A percentile compares a stretch with the other conserved stretches of the same genome.
Conservation (phyloP, 2,797 vertebrate species). For the Syngnathus rostellatus region DNA sequence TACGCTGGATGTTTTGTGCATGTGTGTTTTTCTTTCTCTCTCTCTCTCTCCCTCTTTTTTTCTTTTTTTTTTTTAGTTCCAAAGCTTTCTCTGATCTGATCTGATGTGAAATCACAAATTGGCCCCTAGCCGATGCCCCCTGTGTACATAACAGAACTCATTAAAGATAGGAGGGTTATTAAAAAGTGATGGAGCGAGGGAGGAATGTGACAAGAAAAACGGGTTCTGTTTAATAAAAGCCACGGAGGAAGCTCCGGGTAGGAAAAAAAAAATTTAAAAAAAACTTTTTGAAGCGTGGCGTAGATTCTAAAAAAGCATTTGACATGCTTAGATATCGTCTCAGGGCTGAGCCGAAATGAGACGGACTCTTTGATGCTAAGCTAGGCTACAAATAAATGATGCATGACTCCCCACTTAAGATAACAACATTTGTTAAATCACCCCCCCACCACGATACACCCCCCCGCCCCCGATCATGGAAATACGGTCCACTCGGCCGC, state of each 20-base stretch:
- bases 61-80: constrained; percentile 17
- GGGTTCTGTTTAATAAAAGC: constrained; percentile 61
- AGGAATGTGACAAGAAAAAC: constrained; percentile 62
- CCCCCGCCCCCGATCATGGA: constrained; percentile 22
- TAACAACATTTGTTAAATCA: constrained; percentile 56
- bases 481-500: constrained; percentile 3
- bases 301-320: constrained; percentile 39
- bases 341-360: constrained; percentile 2
- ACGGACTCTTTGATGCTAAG: constrained; percentile 1
- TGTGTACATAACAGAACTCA: constrained; percentile 71
- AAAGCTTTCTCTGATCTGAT: constrained; percentile 60
- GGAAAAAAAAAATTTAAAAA: constrained; percentile 12
- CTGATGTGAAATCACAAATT: constrained; percentile 71
- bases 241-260: constrained; percentile 15
- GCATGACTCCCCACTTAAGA: constrained; percentile 43
- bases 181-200: constrained; percentile 67
- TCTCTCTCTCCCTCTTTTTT: constrained; percentile 8
- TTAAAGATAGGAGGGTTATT: constrained; percentile 70
- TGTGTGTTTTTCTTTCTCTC: constrained; percentile 4
- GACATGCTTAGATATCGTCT: constrained; percentile 26
- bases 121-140: constrained; percentile 62
- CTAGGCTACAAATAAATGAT: constrained; percentile 41
- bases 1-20: constrained; percentile 9
- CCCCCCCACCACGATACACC: constrained; percentile 26
- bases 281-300: constrained; percentile 28